These are phyloP conservation scores for Caenorhabditis elegans DNA, from an alignment of 1,140 invertebrate genomes.

Conservation along the genomic window DNA sequence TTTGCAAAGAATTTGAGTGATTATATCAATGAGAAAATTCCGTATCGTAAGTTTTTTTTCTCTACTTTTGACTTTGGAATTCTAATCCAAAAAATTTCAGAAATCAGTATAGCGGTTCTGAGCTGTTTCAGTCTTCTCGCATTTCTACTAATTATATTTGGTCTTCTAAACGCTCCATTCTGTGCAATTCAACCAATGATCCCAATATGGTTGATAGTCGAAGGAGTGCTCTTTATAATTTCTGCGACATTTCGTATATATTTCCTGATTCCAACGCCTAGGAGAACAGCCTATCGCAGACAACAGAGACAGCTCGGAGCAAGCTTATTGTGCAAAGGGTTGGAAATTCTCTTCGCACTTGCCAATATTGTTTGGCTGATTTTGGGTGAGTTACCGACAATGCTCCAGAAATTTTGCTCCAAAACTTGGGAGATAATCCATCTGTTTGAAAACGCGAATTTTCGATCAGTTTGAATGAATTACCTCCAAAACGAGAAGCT, in stretches of 20 bases:
- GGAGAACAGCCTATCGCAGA: background rate
- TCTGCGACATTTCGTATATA: constrained; percentile 42
- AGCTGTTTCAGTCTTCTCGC: constrained; percentile 28
- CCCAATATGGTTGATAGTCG: constrained; percentile 43
- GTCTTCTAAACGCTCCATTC: constrained; percentile 43
- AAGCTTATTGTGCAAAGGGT: constrained; percentile 14
- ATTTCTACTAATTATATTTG: constrained; percentile 36
- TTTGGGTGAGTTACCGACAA: constrained; percentile 13
- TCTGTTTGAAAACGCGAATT: no score
- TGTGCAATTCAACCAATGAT: constrained; percentile 47
- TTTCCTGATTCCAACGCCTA: constrained; percentile 35
- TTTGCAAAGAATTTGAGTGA: constrained; percentile 45
- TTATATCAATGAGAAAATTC: constrained; percentile 42
- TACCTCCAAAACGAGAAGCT: no score
- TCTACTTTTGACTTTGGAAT: background rate
- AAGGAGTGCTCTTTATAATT: constrained; percentile 42
- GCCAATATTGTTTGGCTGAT: constrained; percentile 40
- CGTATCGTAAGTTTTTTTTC: constrained; percentile 16
- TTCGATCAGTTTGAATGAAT: no score
- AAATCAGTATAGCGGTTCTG: constrained; percentile 30
- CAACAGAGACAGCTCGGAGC: constrained; percentile 15
- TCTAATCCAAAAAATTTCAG: background rate
- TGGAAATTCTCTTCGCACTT: constrained; percentile 4
- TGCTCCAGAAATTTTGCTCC: background rate
- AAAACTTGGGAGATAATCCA: no score